phyloP scores from a whole-genome alignment of 1,140 invertebrate species.

The Rhopalosiphum maidis region DNA sequence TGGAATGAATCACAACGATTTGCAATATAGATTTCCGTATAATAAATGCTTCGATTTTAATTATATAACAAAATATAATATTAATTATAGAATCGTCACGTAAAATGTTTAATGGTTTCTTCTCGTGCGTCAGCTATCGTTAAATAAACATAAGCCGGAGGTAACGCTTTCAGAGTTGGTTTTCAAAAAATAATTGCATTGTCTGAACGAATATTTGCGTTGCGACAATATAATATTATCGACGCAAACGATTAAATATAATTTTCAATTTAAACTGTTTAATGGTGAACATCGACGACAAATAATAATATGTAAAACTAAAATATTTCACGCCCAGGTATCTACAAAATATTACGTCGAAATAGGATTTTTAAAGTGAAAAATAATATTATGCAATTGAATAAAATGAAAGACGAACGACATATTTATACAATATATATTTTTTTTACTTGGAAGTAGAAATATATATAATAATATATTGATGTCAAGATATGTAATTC shows the following conservation, averaged over 20 bases:
- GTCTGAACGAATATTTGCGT: not conserved
- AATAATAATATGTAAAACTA: not conserved
- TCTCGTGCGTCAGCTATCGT: not conserved
- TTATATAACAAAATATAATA: not conserved
- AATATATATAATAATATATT: not conserved
- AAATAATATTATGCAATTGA: conserved; percentile 7
- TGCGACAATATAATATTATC: not conserved
- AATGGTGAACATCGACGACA: not conserved
- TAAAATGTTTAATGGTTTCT: not conserved
- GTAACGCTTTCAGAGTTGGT: not conserved
- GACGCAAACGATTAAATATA: not conserved
- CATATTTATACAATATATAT: not conserved
- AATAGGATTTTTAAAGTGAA: not conserved
- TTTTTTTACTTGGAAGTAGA: not conserved
- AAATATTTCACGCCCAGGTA: not conserved
- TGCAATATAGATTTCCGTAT: not conserved
- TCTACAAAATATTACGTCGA: not conserved
- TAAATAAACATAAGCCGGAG: not conserved
- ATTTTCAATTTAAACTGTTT: not conserved
- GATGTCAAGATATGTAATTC: not conserved
- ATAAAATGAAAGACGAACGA: not conserved
- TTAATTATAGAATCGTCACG: not conserved
- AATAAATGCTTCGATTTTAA: not conserved
- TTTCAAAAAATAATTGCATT: not conserved
- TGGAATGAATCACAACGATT: not conserved